Evolutionary conservation across 2,113 vertebrate genomes (phyloP).

Genomic region (Psammodynastes pulverulentus): DNA sequence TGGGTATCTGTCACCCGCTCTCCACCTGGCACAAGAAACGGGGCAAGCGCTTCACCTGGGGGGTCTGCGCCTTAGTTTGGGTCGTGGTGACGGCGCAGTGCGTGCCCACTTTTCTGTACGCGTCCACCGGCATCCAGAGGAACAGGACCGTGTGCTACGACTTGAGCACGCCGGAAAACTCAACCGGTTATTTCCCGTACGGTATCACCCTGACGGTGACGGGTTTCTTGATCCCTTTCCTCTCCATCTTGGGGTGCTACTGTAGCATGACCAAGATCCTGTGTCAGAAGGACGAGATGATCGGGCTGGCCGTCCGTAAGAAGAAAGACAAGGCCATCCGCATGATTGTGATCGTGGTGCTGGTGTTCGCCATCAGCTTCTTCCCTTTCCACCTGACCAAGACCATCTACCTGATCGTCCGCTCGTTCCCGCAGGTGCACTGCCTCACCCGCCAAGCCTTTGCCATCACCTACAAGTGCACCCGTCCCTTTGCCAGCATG

Average conservation of each 20-base stretch:
- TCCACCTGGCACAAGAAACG: conserved; percentile 83
- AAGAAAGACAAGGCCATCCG: conserved; percentile 83
- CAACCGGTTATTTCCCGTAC: conserved; percentile 84
- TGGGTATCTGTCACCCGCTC: conserved; percentile 93
- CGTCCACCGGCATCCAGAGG: conserved; percentile 83
- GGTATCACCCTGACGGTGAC: conserved; percentile 88
- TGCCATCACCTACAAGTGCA: conserved; percentile 88
- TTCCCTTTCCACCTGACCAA: conserved; percentile 95
- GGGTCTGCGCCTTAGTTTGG: conserved; percentile 81
- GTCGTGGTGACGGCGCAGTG: conserved; percentile 75
- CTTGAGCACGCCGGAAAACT: conserved; percentile 76
- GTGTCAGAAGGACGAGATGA: conserved; percentile 73
- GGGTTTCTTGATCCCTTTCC: conserved; percentile 88
- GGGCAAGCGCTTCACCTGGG: conserved; percentile 82
- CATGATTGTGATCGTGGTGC: conserved; percentile 85
- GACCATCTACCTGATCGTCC: conserved; percentile 85
- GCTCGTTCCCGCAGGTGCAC: conserved; percentile 61
- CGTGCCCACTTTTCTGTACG: conserved; percentile 86
- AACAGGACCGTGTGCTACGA: conserved; percentile 97
- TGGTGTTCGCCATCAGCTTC: conserved; percentile 89
- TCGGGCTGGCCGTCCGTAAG: conserved; percentile 65
- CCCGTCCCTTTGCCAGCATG: conserved; percentile 91
- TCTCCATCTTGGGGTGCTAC: conserved; percentile 84
- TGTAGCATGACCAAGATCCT: conserved; percentile 83
- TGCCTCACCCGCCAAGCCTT: conserved; percentile 79